phyloP scores from a whole-genome alignment of 2,888 invertebrate genomes.

The Amiota communis region DNA sequence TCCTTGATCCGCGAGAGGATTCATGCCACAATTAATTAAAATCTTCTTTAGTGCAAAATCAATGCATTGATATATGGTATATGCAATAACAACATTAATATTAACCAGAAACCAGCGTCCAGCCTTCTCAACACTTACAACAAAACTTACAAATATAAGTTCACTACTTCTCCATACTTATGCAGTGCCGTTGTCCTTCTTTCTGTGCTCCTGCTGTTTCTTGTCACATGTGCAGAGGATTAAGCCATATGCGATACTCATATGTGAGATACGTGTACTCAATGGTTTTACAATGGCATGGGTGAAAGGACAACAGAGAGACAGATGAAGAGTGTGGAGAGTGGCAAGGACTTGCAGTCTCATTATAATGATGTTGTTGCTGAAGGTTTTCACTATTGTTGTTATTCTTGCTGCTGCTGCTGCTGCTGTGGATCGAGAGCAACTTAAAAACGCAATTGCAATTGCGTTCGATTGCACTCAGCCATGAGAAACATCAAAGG shows the following conservation, averaged over 20 bases:
- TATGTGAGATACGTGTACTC: not conserved
- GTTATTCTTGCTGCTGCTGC: not conserved
- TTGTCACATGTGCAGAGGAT: not conserved
- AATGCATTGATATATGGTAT: not conserved
- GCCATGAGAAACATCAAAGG: not conserved
- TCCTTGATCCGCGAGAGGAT: not conserved
- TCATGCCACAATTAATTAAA: slow-evolving; percentile 32
- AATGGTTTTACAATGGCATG: not conserved
- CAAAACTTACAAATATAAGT: not conserved
- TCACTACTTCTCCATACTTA: no score
- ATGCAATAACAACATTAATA: not conserved
- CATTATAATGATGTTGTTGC: not conserved
- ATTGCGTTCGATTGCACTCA: slow-evolving; percentile 26
- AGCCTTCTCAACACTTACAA: not conserved
- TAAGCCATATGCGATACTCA: not conserved
- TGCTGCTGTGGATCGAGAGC: not conserved
- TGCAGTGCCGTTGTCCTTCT: no score
- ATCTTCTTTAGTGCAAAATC: slow-evolving; percentile 24
- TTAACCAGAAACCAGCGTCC: not conserved
- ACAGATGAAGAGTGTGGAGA: not conserved
- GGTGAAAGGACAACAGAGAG: not conserved
- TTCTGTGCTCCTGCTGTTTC: no score
- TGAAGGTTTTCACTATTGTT: no score
- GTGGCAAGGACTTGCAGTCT: not conserved
- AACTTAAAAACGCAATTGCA: slow-evolving; percentile 25